Percentiles rank a stretch among this genome's conserved stretches.
phyloP scores from a whole-genome alignment of 2,113 vertebrate genomes.

The Turdus rufiventris region DNA sequence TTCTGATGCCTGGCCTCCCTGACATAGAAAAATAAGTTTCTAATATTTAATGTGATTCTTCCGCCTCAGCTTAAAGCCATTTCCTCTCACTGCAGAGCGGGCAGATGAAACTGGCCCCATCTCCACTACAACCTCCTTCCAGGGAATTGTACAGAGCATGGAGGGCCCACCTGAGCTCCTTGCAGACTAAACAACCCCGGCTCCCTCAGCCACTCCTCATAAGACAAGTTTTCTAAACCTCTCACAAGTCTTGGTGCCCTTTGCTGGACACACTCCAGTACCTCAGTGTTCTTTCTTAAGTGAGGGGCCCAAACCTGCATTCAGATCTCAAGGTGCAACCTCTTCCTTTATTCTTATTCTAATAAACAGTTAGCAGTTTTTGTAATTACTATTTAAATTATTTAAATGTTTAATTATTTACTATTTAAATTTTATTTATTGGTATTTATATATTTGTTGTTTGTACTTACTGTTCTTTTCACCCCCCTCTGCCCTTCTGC shows the following conservation, averaged over 20 bases:
- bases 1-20: background rate
- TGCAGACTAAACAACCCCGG: background rate
- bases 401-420: too few relatives aligned
- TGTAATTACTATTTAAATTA: background rate
- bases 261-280: fast-evolving
- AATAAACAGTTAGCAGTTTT: background rate
- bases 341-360: background rate
- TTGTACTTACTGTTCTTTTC: background rate
- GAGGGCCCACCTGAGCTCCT: background rate
- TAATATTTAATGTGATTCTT: background rate
- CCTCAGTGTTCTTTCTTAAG: background rate
- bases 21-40: background rate
- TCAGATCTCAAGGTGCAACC: background rate
- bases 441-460: fast-evolving
- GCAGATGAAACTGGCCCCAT: background rate
- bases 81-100: background rate
- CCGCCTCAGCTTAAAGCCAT: too few relatives aligned
- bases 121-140: background rate
- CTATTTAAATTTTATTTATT: background rate
- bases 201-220: background rate
- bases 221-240: background rate
- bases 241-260: background rate
- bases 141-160: background rate
- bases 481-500: background rate
- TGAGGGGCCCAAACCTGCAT: background rate